Conservation (phyloP, 2,888 invertebrate genomes). For the Toxonevra muliebris region DNA sequence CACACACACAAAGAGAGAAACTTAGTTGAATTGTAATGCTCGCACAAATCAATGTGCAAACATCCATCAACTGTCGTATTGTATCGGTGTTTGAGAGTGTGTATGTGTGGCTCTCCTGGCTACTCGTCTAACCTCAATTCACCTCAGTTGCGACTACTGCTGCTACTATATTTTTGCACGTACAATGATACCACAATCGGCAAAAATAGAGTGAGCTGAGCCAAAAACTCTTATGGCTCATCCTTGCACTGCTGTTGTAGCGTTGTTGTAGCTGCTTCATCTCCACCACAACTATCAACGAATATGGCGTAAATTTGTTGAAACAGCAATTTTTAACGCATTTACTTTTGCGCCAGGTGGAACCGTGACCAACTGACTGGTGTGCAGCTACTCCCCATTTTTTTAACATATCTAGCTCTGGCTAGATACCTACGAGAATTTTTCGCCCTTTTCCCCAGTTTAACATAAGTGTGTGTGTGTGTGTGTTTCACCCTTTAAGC, state of each 20-base stretch:
- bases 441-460: neutral
- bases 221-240: too few relatives aligned
- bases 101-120: too few relatives aligned
- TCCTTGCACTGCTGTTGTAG: too few relatives aligned
- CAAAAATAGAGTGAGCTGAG: neutral
- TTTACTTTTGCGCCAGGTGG: neutral
- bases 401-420: neutral
- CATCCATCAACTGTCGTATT: too few relatives aligned
- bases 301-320: conserved; percentile 53
- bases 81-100: too few relatives aligned
- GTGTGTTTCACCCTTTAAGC: too few relatives aligned
- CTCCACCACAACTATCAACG: neutral
- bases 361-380: neutral
- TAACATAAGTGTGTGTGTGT: too few relatives aligned
- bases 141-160: neutral
- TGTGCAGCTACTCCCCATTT: too few relatives aligned
- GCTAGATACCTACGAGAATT: neutral
- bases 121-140: neutral
- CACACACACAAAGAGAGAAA: neutral
- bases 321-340: conserved; percentile 50
- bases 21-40: neutral
- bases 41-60: too few relatives aligned
- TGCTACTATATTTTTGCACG: neutral
- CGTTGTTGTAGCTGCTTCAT: too few relatives aligned
- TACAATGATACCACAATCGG: neutral